These are phyloP conservation scores for Ochropleura plecta DNA, from an alignment of 2,888 invertebrate species.

Conservation along the genomic window DNA sequence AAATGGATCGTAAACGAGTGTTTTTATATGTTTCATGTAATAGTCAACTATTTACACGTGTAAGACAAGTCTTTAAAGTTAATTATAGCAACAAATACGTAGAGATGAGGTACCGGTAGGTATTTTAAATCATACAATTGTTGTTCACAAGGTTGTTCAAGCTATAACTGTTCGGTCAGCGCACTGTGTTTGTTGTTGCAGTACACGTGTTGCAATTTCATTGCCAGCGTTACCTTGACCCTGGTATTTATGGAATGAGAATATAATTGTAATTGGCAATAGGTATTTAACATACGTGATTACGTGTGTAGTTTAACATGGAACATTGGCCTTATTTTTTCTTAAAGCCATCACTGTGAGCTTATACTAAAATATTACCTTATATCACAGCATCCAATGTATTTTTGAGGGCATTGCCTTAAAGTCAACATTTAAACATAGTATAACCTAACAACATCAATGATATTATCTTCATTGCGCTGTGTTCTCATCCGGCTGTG, in stretches of 20 bases:
- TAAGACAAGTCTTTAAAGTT: background rate
- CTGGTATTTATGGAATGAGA: background rate
- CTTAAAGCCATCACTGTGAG: background rate
- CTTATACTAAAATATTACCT: background rate
- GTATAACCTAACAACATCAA: conserved; percentile 23
- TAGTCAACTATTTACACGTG: conserved; percentile 10
- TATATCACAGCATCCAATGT: background rate
- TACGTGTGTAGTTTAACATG: background rate
- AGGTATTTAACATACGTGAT: background rate
- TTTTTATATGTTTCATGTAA: background rate
- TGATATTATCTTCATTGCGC: conserved; percentile 12
- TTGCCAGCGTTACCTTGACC: conserved; percentile 2
- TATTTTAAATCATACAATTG: background rate
- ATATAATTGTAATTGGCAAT: background rate
- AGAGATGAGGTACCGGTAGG: background rate
- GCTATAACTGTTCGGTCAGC: conserved; percentile 18
- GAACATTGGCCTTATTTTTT: background rate
- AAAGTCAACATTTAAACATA: conserved; percentile 18
- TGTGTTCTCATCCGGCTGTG: conserved; percentile 13
- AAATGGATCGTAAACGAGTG: background rate
- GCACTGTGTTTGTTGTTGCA: conserved; percentile 22
- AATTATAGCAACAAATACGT: background rate
- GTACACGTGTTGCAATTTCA: conserved; percentile 30
- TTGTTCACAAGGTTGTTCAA: conserved; percentile 22
- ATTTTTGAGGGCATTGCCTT: background rate